phyloP scores from a whole-genome alignment of 2,113 vertebrate species.

The Patagioenas fasciata region DNA sequence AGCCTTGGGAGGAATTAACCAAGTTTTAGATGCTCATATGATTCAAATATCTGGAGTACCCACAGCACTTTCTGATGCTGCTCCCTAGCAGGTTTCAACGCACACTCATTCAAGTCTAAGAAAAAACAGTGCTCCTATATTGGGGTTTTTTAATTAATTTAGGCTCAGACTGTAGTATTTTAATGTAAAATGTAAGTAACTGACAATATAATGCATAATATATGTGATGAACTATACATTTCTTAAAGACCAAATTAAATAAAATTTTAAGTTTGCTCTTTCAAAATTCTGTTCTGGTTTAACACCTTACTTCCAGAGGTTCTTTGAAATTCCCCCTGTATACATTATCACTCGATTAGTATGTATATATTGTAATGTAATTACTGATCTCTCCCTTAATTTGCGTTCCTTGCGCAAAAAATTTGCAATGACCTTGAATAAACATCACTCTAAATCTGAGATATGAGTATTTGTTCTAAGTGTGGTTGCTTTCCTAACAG shows the following conservation, averaged over 20 bases:
- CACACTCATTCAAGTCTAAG: background rate
- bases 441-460: background rate
- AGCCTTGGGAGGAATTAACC: background rate
- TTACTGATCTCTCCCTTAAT: conserved; percentile 8
- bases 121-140: background rate
- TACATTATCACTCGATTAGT: conserved; percentile 2
- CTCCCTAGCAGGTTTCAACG: background rate
- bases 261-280: background rate
- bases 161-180: background rate
- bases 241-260: background rate
- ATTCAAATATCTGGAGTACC: background rate
- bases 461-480: background rate
- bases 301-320: background rate
- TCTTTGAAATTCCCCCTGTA: background rate
- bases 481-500: background rate
- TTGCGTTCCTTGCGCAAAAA: background rate
- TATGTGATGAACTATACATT: background rate
- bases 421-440: conserved; percentile 13
- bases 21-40: background rate
- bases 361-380: background rate
- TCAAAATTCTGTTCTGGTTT: background rate
- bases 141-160: background rate
- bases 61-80: background rate
- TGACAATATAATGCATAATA: background rate
- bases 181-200: background rate